phyloP scores from a whole-genome alignment of 2,888 invertebrate genomes.

The Drosophila austrosaltans region DNA sequence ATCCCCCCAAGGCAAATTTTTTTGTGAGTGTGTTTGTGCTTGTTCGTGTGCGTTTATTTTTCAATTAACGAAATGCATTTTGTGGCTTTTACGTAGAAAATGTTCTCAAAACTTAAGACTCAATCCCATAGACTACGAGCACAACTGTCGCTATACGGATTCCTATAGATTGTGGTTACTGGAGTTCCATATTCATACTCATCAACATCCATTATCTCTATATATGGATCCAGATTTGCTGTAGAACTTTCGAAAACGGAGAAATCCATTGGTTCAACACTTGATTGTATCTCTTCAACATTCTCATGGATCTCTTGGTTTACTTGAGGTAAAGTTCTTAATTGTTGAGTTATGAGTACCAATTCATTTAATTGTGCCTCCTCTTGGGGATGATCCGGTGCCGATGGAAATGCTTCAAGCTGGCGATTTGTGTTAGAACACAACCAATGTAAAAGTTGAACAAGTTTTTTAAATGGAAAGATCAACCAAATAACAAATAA shows the following conservation, averaged over 20 bases:
- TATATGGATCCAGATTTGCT: neutral
- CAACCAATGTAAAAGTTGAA: conserved; percentile 14
- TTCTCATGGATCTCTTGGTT: neutral
- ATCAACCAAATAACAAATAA: conserved; percentile 23
- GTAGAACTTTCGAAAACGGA: neutral
- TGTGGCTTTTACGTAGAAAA: conserved; percentile 11
- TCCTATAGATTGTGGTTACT: neutral
- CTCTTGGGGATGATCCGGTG: no score
- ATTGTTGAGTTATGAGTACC: neutral
- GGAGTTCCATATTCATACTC: neutral
- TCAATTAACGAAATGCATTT: conserved; percentile 56
- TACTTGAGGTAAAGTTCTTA: neutral
- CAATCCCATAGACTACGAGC: neutral
- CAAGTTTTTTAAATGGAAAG: conserved; percentile 29
- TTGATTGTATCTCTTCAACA: neutral
- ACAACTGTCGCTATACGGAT: neutral
- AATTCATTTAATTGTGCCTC: neutral
- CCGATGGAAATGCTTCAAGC: no score
- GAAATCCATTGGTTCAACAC: neutral
- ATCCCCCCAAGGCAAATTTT: conserved; percentile 17
- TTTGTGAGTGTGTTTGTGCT: neutral
- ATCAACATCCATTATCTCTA: neutral
- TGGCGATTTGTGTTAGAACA: neutral
- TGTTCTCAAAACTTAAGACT: neutral
- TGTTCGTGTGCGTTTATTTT: conserved; percentile 29